These are phyloP conservation scores for Pristionchus mayeri DNA, from an alignment of 2,888 invertebrate genomes.

Conservation along the genomic window DNA sequence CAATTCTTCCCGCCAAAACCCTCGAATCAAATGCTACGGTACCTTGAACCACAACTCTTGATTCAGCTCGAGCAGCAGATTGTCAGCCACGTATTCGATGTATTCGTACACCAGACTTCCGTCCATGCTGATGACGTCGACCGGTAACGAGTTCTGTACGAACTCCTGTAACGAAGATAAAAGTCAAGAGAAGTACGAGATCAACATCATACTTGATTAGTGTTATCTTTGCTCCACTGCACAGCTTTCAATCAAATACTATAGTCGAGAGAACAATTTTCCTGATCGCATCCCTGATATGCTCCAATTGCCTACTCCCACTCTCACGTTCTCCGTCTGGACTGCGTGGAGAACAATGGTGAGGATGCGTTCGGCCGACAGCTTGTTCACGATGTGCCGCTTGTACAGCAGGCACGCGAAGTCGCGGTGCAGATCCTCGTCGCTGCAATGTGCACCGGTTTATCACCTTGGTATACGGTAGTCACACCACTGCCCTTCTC, in stretches of 20 bases:
- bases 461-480: background rate
- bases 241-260: too few relatives aligned
- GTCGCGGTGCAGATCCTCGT: constrained; percentile 94
- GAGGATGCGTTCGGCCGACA: constrained; percentile 85
- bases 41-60: constrained; percentile 90
- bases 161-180: constrained; percentile 89
- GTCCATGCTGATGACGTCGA: constrained; percentile 97
- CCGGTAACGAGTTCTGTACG: constrained; percentile 94
- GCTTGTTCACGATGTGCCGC: constrained; percentile 91
- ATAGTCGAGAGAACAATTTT: too few relatives aligned
- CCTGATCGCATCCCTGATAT: too few relatives aligned
- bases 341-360: constrained; percentile 94
- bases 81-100: constrained; percentile 98
- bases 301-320: background rate
- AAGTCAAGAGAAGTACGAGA: too few relatives aligned
- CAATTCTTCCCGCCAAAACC: background rate
- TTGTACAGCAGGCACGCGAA: constrained; percentile 97
- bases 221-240: too few relatives aligned
- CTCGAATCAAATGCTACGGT: background rate
- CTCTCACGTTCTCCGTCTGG: constrained; percentile 84
- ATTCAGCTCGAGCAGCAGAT: constrained; percentile 89
- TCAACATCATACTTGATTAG: too few relatives aligned
- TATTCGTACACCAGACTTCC: constrained; percentile 93
- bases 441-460: constrained; percentile 55
- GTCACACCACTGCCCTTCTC: constrained; percentile 83